Base-by-base conservation (phyloP, 2,888 invertebrate species). In the Callosobruchus maculatus region DNA sequence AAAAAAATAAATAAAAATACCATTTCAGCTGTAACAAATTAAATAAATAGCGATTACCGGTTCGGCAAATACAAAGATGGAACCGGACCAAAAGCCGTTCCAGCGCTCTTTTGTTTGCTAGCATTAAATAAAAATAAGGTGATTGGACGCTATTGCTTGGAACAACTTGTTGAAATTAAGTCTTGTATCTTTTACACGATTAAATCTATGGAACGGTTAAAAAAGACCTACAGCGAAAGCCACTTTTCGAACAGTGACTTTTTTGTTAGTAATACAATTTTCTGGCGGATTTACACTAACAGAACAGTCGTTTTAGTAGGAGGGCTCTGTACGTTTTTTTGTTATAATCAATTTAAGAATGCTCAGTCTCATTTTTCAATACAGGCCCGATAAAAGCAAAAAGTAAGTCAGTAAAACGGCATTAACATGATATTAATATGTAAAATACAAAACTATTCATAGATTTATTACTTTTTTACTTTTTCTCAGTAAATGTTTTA, bases 241-340 rank as follows among this genome's bases (percentile, higher is more conserved):
- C 76, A 74, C 74, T 78, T 77, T 74, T 78, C 72, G 71, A 77
- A 73, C 74, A 74, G 70, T 21, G 70, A 72, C 67, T 76, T 80
- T 81, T 82, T 80, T 81, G 79, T 78, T 75, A 81, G 80, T 80
- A 77, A 79, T 75, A 79, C 78, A 79, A 81, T 81, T 81, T 80
- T 80, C 80, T 78, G 80, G 79, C 78, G 78, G 78, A 81, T 81
- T 80, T 80, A 79, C 77, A 75, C 76, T 78, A 79, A 77, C 75
- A 78, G 73, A 77, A 76, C 77, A n/a, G n/a, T n/a, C n/a, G 81
- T 81, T 81, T 81, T 81, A 81, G 78, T 78, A 77, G 76, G 22
- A 21, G 68, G 20, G 68, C 68, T 22, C 21, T 68, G 20, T 3
- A 68, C 68, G 21, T 21, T 26, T 26, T 7, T 26, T 26, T 7